Percentiles rank a stretch among this genome's conserved stretches.
Evolutionary conservation across 2,113 vertebrate species (phyloP).

Genomic region (Gasterosteus aculeatus): DNA sequence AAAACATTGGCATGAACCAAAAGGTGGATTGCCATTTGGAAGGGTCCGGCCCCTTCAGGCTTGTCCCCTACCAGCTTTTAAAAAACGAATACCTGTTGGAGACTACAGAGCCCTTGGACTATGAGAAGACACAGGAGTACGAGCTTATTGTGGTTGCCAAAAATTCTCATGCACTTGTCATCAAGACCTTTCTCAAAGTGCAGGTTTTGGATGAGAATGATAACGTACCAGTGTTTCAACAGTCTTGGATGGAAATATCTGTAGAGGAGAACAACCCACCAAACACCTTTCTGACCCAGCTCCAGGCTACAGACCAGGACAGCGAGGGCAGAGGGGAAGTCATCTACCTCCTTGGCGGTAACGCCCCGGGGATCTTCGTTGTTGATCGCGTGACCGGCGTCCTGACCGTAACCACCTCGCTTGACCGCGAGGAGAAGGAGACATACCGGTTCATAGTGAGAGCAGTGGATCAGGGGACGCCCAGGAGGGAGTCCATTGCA

Average conservation of each 20-base stretch:
- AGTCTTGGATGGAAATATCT: slow-evolving; percentile 87
- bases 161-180: slow-evolving; percentile 82
- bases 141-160: slow-evolving; percentile 88
- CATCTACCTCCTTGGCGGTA: slow-evolving; percentile 89
- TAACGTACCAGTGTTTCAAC: slow-evolving; percentile 91
- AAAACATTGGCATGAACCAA: slow-evolving; percentile 86
- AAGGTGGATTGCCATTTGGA: slow-evolving; percentile 89
- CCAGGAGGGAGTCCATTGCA: slow-evolving; percentile 90
- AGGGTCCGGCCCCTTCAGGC: slow-evolving; percentile 88
- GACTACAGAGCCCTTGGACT: slow-evolving; percentile 91
- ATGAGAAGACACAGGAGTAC: slow-evolving; percentile 87
- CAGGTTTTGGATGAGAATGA: slow-evolving; percentile 95
- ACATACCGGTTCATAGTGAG: slow-evolving; percentile 93
- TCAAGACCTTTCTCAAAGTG: slow-evolving; percentile 86
- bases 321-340: slow-evolving; percentile 88
- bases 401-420: slow-evolving; percentile 88
- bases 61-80: slow-evolving; percentile 89
- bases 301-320: slow-evolving; percentile 92
- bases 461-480: slow-evolving; percentile 91
- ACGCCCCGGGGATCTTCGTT: slow-evolving; percentile 89
- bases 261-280: slow-evolving; percentile 95
- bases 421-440: slow-evolving; percentile 96
- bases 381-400: slow-evolving; percentile 89
- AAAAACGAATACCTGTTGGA: slow-evolving; percentile 93
- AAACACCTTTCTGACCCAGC: slow-evolving; percentile 89